Evolutionary conservation across 2,888 invertebrate genomes (phyloP), one percentile per base, ranked within the genome.

Genomic region (Diaprepes abbreviatus): DNA sequence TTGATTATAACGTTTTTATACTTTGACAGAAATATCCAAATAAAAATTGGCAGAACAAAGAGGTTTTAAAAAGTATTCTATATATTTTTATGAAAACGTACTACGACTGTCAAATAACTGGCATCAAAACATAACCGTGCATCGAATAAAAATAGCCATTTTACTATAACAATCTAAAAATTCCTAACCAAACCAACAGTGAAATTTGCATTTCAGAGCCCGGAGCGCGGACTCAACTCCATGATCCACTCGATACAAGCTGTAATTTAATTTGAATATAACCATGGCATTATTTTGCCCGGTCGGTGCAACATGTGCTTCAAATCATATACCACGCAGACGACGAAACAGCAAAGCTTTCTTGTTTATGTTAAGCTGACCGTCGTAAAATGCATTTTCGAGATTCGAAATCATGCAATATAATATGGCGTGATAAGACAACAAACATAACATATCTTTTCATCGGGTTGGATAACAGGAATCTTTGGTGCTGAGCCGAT

Each of bases 251-350:
- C 63, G 68, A 68, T 68, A 68, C 62, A 54, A 58, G 68, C 69
- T 75, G 75, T 77, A 77, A 78, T 78, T 79, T 79, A 74, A 79
- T 80, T 78, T 79, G 80, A 80, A 79, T 79, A 78, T 76, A 78
- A 79, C 76, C 76, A 74, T 73, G 66, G 77, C 75, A 76, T 77
- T 79, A 78, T 77, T 76, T 75, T 70, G 73, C 71, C 58, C 59
- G 71, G 71, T 70, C 68, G 71, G 71, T 75, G 77, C 77, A 79
- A 79, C 80, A 80, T 80, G 78, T 80, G 80, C 79, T 78, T 79
- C 79, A 78, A 80, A 80, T 80, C 80, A 80, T 80, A 80, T 76
- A 78, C 74, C 78, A 78, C 78, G 78, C 72, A 74, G 75, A 74
- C 70, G 66, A 75, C 72, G 75, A 76, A 75, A 79, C 78, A 76